These are phyloP conservation scores for Octonoba sinensis DNA, from an alignment of 2,888 invertebrate genomes.

Conservation along the genomic window DNA sequence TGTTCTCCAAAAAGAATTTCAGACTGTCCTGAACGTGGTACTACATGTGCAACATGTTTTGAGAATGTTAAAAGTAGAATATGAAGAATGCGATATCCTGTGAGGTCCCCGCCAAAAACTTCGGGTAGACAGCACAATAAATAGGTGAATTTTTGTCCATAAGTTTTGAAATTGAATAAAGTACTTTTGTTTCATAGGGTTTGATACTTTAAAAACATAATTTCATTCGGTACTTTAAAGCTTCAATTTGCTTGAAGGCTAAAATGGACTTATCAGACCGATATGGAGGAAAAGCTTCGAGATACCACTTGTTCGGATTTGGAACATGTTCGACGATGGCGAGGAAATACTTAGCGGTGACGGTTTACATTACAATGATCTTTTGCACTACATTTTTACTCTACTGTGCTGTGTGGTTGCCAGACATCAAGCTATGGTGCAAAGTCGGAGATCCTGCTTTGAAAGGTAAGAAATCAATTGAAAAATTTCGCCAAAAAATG, in stretches of 20 bases:
- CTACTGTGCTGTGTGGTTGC: conserved; percentile 33
- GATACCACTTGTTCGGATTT: no score
- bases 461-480: conserved; percentile 18
- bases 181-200: no score
- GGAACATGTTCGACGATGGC: background rate
- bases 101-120: no score
- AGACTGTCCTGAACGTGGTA: no score
- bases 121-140: no score
- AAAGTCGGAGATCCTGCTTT: background rate
- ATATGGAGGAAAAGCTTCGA: conserved; percentile 12
- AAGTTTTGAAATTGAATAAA: no score
- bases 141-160: no score
- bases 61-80: no score
- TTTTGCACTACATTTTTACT: conserved; percentile 19
- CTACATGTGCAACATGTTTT: no score
- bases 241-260: conserved; percentile 4
- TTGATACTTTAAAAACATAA: no score
- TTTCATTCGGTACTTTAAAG: background rate
- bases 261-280: conserved; percentile 29
- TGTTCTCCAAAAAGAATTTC: no score
- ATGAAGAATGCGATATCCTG: no score
- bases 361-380: conserved; percentile 15
- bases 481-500: background rate
- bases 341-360: conserved; percentile 11
- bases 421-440: conserved; percentile 34